Conservation (phyloP, 2,888 invertebrate genomes). For the Copidosoma aretas region DNA sequence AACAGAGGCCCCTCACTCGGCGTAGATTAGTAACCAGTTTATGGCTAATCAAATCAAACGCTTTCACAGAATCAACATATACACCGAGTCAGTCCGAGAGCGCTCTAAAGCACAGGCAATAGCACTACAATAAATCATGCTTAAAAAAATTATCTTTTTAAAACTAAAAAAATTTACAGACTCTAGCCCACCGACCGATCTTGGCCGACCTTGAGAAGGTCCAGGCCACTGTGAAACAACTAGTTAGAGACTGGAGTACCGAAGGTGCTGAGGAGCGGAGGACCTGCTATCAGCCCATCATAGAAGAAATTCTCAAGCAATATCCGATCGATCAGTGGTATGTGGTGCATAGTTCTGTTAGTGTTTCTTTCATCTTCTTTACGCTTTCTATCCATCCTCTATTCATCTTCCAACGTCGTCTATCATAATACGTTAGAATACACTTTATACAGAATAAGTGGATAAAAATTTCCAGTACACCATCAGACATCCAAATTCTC, state of each 20-base stretch:
- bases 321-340: slow-evolving; percentile 73
- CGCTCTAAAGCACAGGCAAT: too few species aligned
- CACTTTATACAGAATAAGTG: slow-evolving; percentile 46
- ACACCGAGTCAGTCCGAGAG: too few species aligned
- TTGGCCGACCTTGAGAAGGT: slow-evolving; percentile 76
- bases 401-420: slow-evolving; percentile 38
- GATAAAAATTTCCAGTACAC: slow-evolving; percentile 57
- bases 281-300: slow-evolving; percentile 88
- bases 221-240: slow-evolving; percentile 91
- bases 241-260: slow-evolving; percentile 96
- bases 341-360: not conserved
- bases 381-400: slow-evolving; percentile 34
- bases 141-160: not conserved
- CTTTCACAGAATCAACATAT: too few species aligned
- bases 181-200: slow-evolving; percentile 55
- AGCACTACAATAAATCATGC: too few species aligned
- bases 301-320: slow-evolving; percentile 78
- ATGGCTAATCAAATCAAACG: too few species aligned
- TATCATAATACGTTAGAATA: slow-evolving; percentile 39
- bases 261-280: slow-evolving; percentile 82
- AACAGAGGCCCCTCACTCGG: too few species aligned
- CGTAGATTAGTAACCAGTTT: too few species aligned
- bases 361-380: slow-evolving; percentile 19
- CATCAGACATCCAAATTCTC: slow-evolving; percentile 73
- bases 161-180: slow-evolving; percentile 34